These are phyloP conservation scores for Trogon surrucura DNA, from an alignment of 2,113 vertebrate species.

Conservation along the genomic window DNA sequence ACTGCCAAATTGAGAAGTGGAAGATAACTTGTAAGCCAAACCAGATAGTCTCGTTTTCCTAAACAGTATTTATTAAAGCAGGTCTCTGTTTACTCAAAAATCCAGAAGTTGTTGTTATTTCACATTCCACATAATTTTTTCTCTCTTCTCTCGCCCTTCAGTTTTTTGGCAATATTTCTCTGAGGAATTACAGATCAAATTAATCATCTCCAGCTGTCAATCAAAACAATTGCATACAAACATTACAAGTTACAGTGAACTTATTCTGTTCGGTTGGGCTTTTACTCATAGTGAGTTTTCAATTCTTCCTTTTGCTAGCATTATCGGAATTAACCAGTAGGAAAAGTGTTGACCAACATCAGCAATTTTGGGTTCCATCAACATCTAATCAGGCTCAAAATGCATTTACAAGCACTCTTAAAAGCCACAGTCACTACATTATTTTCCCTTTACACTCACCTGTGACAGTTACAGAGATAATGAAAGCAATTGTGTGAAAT, in stretches of 20 bases:
- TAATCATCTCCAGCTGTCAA: neutral
- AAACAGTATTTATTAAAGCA: neutral
- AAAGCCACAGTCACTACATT: neutral
- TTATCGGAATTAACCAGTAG: neutral
- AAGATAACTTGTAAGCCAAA: neutral
- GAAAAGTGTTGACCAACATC: neutral
- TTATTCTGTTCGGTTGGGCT: neutral
- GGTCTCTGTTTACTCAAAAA: neutral
- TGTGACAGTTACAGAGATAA: neutral
- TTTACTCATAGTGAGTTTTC: neutral
- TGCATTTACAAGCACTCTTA: neutral
- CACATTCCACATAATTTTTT: neutral
- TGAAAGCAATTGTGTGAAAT: neutral
- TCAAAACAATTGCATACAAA: neutral
- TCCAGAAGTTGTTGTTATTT: neutral
- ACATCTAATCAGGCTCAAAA: neutral
- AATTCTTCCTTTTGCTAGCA: neutral
- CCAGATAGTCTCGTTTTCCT: rapidly evolving
- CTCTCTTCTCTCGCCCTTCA: neutral
- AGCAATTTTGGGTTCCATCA: neutral
- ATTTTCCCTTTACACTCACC: neutral
- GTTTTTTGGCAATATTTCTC: neutral
- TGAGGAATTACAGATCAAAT: neutral
- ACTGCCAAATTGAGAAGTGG: neutral
- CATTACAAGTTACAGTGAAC: neutral